Percentiles rank a stretch among this genome's conserved stretches.
These are phyloP conservation scores for Sebastes umbrosus DNA, from an alignment of 2,797 vertebrate genomes.

Conservation along the genomic window DNA sequence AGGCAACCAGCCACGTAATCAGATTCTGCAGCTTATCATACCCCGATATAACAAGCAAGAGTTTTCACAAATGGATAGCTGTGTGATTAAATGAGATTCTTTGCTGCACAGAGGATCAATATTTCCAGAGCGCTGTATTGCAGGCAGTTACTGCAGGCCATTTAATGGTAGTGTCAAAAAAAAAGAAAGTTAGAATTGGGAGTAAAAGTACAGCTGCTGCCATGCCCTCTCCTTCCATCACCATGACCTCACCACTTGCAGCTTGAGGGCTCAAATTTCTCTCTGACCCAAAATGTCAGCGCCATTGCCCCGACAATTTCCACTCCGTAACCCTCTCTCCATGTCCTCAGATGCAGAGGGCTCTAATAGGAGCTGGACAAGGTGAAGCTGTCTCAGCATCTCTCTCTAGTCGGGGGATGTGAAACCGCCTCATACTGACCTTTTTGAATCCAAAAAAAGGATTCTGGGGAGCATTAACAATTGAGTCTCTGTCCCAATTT, in stretches of 20 bases:
- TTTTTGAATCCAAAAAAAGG: slow-evolving; percentile 5
- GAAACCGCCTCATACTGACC: slow-evolving; percentile 24
- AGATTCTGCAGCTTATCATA: slow-evolving; percentile 67
- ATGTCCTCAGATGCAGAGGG: slow-evolving; percentile 36
- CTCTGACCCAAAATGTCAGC: slow-evolving; percentile 55
- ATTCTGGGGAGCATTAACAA: neutral
- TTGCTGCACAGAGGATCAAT: slow-evolving; percentile 50
- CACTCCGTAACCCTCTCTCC: slow-evolving; percentile 29
- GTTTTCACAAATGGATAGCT: slow-evolving; percentile 59
- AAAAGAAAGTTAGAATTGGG: slow-evolving; percentile 29
- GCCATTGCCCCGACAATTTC: slow-evolving; percentile 44
- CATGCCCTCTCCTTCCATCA: slow-evolving; percentile 31
- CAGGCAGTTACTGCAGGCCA: slow-evolving; percentile 46
- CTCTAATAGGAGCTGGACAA: slow-evolving; percentile 37
- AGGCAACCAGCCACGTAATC: slow-evolving; percentile 61
- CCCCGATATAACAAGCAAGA: slow-evolving; percentile 49
- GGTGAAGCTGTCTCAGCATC: slow-evolving; percentile 41
- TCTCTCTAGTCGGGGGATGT: slow-evolving; percentile 8
- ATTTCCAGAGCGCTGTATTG: slow-evolving; percentile 49
- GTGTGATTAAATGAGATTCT: slow-evolving; percentile 55
- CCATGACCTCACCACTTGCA: slow-evolving; percentile 48
- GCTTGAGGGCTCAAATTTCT: slow-evolving; percentile 56
- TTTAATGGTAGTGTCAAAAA: slow-evolving; percentile 51
- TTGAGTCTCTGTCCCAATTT: neutral
- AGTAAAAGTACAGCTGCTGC: slow-evolving; percentile 48